These are phyloP conservation scores for Rhinogobio ventralis DNA, from an alignment of 2,797 vertebrate species.

Conservation along the genomic window DNA sequence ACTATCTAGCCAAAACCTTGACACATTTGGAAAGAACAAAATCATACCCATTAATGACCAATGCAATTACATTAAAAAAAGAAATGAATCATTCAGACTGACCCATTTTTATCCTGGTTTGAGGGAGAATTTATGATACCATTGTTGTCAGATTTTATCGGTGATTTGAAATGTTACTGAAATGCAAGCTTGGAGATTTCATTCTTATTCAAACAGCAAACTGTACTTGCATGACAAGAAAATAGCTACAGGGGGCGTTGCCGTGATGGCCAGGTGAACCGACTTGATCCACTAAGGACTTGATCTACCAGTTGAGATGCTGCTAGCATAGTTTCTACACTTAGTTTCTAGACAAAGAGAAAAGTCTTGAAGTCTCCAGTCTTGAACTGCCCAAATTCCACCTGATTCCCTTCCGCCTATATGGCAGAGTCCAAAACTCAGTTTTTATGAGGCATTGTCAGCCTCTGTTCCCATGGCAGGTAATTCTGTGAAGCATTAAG, in stretches of 20 bases:
- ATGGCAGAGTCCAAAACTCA: conserved; percentile 28
- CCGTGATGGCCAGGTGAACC: conserved; percentile 12
- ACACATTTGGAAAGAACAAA: background rate
- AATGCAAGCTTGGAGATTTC: background rate
- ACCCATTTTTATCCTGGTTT: background rate
- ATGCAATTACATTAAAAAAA: background rate
- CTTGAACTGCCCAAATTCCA: background rate
- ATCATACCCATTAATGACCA: background rate
- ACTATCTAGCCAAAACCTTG: background rate
- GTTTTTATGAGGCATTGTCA: conserved; percentile 64
- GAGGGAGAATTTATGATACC: background rate
- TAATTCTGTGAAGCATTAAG: conserved; percentile 34
- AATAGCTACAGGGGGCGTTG: background rate
- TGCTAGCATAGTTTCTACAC: conserved; percentile 6
- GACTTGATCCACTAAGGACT: conserved; percentile 12
- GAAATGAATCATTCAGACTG: background rate
- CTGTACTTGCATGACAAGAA: conserved; percentile 9
- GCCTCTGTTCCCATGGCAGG: conserved; percentile 58
- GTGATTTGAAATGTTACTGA: background rate
- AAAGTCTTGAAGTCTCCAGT: background rate
- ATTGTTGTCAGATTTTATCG: conserved; percentile 3
- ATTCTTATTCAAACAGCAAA: background rate
- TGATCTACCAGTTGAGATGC: conserved; percentile 6
- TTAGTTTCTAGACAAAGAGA: background rate
- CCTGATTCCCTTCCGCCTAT: background rate